Percentiles rank a stretch among this genome's conserved stretches.
Evolutionary conservation across 2,888 invertebrate species (phyloP).

Genomic region (Villa cingulata): DNA sequence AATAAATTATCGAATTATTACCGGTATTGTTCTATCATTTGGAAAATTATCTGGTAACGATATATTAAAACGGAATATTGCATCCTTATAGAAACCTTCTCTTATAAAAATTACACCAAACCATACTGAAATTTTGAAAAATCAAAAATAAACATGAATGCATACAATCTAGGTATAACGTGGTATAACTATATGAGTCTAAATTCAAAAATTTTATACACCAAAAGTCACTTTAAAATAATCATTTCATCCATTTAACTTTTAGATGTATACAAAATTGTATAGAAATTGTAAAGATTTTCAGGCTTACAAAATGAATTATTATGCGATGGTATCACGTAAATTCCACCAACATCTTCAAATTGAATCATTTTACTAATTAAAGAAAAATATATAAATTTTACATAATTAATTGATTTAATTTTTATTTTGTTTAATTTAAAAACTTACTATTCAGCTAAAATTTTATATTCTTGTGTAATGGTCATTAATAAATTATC

Average conservation of each 20-base stretch:
- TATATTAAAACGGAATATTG: constrained; percentile 79
- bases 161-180: too few species aligned
- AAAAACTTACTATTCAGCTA: constrained; percentile 79
- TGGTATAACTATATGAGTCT: too few species aligned
- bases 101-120: constrained; percentile 54
- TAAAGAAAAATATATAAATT: constrained; percentile 18
- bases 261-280: too few species aligned
- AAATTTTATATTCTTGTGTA: constrained; percentile 77
- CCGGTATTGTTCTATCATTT: constrained; percentile 57
- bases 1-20: too few species aligned
- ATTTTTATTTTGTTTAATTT: neutral
- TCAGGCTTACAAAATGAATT: constrained; percentile 60
- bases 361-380: constrained; percentile 70
- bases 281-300: neutral
- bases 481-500: constrained; percentile 59
- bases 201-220: too few species aligned
- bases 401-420: neutral
- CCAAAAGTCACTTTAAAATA: too few species aligned
- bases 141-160: neutral
- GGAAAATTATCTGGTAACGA: constrained; percentile 81
- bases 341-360: constrained; percentile 76
- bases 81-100: constrained; percentile 77
- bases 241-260: too few species aligned
- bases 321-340: constrained; percentile 82
- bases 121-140: constrained; percentile 21